Evolutionary conservation across 2,113 vertebrate species (phyloP).

Genomic region (Oncorhynchus nerka): DNA sequence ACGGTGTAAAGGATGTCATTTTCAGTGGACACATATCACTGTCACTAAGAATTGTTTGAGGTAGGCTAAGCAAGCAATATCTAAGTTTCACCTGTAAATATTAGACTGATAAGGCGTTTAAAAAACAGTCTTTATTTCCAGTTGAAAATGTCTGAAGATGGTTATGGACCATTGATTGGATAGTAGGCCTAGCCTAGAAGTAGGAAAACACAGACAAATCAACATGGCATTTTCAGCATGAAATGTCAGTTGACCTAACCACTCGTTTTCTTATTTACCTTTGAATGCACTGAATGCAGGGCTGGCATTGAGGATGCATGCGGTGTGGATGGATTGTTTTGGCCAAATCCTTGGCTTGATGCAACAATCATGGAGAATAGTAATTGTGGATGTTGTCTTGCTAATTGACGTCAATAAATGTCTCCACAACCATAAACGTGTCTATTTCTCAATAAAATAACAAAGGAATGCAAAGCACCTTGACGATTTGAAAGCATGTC

Average conservation of each 20-base stretch:
- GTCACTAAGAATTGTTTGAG: not conserved
- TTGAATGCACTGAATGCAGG: constrained; percentile 52
- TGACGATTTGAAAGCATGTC: constrained; percentile 42
- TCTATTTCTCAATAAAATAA: constrained; percentile 3
- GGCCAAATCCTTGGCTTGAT: constrained; percentile 1
- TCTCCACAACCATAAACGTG: not conserved
- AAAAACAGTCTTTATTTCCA: not conserved
- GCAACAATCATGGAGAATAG: too few relatives aligned
- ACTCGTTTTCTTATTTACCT: constrained; percentile 24
- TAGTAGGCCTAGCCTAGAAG: not conserved
- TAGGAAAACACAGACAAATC: constrained; percentile 62
- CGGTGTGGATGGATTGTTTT: constrained; percentile 14
- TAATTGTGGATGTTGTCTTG: constrained; percentile 12
- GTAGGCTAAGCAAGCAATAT: not conserved
- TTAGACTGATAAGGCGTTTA: not conserved
- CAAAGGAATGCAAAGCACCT: not conserved
- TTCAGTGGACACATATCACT: not conserved
- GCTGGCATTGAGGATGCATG: constrained; percentile 47
- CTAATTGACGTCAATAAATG: constrained; percentile 35
- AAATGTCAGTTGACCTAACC: constrained; percentile 37
- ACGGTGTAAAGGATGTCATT: not conserved
- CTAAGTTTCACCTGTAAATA: not conserved
- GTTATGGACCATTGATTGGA: not conserved
- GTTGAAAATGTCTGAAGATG: not conserved
- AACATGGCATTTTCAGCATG: constrained; percentile 55